Base-by-base conservation (phyloP, 2,113 vertebrate species). In the Elephantulus edwardii region DNA sequence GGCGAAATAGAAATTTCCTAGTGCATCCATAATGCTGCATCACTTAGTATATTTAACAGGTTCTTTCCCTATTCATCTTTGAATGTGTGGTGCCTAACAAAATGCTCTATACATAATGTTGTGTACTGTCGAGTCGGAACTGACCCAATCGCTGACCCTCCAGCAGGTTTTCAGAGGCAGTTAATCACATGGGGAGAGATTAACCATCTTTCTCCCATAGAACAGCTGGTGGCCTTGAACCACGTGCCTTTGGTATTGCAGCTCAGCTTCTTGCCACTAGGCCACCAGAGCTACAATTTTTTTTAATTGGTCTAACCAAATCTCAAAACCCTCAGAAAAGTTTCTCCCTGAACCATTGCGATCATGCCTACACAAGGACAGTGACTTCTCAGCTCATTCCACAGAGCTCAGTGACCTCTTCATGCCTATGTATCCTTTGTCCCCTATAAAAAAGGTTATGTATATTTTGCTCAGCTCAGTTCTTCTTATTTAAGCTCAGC, bases 361-460 rank as follows among this genome's bases (percentile, higher is more conserved):
- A 60, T 60, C 80, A n/a, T 33, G n/a, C 28, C 35, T 82, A 64
- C 52, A 66, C 33, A 40, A n/a, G 5, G 11, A 13, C 22, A 8
- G 13, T 54, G 10, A 10, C 58, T 86, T 75, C 91, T 72, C 79
- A 42, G 35, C 22, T 84, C 44, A 92, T 91, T 86, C 42, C 28
- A 75, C 54, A 38, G 33, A 22, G 38, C 11, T 17, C 52, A 79
- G 76, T 64, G 94, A 93, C 86, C 62, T 82, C 60, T 88, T 84
- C 92, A 44, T 91, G 68, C 52, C 84, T 87, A 64, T 17, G 13
- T 86, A 94, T 89, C 68, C 76, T 89, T 81, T 92, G 86, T 42
- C 77, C 77, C 77, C 89, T 66, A 89, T 83, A 87, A 90, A 91
- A n/a, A n/a, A n/a, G 54, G 54, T 24, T 56, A 22, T 56, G 26